Evolutionary conservation across 2,797 vertebrate genomes (phyloP), one percentile per base, ranked within the genome.

Genomic region (Chanos chanos): DNA sequence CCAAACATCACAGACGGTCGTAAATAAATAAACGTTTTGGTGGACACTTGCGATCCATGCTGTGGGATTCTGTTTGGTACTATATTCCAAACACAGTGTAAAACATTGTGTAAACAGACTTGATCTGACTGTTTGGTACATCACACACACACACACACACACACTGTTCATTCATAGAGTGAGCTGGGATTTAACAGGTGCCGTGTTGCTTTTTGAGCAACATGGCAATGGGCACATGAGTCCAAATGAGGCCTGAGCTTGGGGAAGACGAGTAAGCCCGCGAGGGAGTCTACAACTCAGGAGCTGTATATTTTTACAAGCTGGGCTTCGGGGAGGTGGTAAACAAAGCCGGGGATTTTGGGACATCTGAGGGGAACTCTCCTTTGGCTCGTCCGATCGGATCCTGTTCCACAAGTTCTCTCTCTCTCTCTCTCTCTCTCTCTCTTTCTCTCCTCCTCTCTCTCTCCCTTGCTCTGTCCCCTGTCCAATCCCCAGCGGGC

Each of bases 301-400:
- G 28, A 50, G 40, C 58, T 65, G 68, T 65, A 64, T 53, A 60
- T 64, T 64, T 65, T 64, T 48, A 47, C 57, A 49, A 45, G 27
- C 30, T 8, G 21, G 44, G 21, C 44, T 56, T 36, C 15, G 62
- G 52, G 61, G 52, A 56, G 52, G 39, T 47, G 16, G 45, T 57
- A 62, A 68, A 62, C 52, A 62, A 68, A 63, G 59, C 51, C n/a
- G 30, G 45, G 31, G 66, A 56, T 57, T 68, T 68, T 39, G 53
- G 45, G 45, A 63, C 59, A 63, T 50, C 52, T n/a, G 10, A 37
- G 44, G 53, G 22, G 31, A 50, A 28, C 47, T 50, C 57, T 7
- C n/a, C 27, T 9, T 41, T 57, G 54, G 12, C 27, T 7, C 2
- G 21, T 60, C 30, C 21, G 30, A 33, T 33, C 48, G 47, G 41